These are phyloP conservation scores for Chaetodon auriga DNA, from an alignment of 2,113 vertebrate species.

Conservation along the genomic window DNA sequence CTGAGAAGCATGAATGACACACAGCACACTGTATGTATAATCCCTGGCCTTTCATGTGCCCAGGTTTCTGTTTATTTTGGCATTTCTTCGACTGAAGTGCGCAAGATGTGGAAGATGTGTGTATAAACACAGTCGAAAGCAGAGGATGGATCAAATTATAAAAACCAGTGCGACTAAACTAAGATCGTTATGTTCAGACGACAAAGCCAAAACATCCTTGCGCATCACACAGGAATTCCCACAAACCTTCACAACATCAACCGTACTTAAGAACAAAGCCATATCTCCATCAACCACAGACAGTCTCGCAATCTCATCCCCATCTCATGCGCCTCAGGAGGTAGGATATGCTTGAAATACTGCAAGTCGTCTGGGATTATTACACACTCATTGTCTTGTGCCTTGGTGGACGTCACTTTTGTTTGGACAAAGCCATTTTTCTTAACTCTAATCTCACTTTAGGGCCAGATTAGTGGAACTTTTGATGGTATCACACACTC, in stretches of 20 bases:
- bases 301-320: neutral
- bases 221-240: slow-evolving; percentile 5
- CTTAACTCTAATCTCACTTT: neutral
- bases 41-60: slow-evolving; percentile 41
- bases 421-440: neutral
- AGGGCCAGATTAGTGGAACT: neutral
- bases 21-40: slow-evolving; percentile 2
- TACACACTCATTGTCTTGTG: too few relatives aligned
- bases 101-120: slow-evolving; percentile 56
- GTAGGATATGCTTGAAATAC: neutral
- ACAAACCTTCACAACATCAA: neutral
- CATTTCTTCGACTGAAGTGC: slow-evolving; percentile 52
- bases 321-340: neutral
- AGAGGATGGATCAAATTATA: slow-evolving; percentile 42
- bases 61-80: slow-evolving; percentile 66
- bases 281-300: neutral
- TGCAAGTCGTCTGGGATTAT: neutral
- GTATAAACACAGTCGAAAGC: slow-evolving; percentile 67
- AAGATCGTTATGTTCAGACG: slow-evolving; percentile 25
- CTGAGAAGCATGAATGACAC: slow-evolving; percentile 12
- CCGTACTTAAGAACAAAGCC: neutral
- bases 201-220: slow-evolving; percentile 27
- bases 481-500: neutral
- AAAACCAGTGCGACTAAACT: slow-evolving; percentile 31
- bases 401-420: neutral